Evolutionary conservation across 2,797 vertebrate species (phyloP).

Genomic region (Cynodonichthys magdalenae): DNA sequence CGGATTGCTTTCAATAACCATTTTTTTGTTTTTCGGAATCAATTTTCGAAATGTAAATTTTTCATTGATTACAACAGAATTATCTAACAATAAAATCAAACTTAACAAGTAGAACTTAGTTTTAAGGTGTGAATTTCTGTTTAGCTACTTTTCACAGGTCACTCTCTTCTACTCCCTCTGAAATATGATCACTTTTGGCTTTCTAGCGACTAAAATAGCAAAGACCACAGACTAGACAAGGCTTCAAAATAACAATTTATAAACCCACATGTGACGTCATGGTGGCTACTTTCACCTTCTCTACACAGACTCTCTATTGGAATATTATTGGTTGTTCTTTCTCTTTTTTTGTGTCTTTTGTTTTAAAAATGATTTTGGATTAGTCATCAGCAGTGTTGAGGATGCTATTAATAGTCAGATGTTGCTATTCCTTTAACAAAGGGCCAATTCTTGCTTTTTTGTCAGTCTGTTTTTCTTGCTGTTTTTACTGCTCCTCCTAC

Average conservation of each 20-base stretch:
- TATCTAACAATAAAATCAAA: no score
- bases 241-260: neutral
- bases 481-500: constrained; percentile 35
- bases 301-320: neutral
- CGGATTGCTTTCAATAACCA: neutral
- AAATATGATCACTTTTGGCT: neutral
- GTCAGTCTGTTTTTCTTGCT: constrained; percentile 31
- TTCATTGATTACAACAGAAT: no score
- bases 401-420: constrained; percentile 57
- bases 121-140: neutral
- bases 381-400: constrained; percentile 32
- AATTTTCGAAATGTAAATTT: no score
- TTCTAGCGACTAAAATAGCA: neutral
- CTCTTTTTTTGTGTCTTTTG: neutral
- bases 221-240: neutral
- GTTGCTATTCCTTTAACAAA: constrained; percentile 48
- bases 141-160: neutral
- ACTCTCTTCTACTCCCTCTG: neutral
- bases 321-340: neutral
- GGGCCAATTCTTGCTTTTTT: constrained; percentile 29
- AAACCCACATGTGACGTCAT: neutral
- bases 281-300: neutral
- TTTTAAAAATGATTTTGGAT: constrained; percentile 18
- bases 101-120: no score
- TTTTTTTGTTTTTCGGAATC: no score